These are phyloP conservation scores for Erythrocercus mccallii DNA, from an alignment of 2,113 vertebrate genomes.

Conservation along the genomic window DNA sequence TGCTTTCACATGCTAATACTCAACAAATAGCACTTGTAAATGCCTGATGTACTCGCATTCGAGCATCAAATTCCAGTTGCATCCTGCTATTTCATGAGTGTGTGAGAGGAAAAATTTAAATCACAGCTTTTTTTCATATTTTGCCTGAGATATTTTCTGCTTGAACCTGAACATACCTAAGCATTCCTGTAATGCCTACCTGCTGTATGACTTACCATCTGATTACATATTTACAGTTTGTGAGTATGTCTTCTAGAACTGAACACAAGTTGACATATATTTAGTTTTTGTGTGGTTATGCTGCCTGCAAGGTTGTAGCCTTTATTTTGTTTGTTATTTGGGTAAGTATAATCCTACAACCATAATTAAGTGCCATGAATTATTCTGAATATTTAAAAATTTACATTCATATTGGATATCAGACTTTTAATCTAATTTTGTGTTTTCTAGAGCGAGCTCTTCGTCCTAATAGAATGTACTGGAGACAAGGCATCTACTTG, in stretches of 20 bases:
- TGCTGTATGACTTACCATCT: background rate
- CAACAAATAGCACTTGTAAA: background rate
- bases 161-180: background rate
- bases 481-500: constrained; percentile 93
- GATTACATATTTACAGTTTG: background rate
- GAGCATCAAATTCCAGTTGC: background rate
- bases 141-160: background rate
- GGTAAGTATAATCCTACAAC: background rate
- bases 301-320: background rate
- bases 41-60: background rate
- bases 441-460: constrained; percentile 76
- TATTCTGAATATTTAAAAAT: background rate
- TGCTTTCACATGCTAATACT: background rate
- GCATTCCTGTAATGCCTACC: background rate
- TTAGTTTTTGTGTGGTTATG: background rate
- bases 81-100: background rate
- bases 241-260: background rate
- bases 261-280: background rate
- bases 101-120: background rate
- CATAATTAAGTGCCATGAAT: background rate
- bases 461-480: constrained; percentile 89
- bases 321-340: background rate
- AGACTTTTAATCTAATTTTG: background rate
- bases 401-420: background rate
- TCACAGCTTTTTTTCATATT: background rate